These are phyloP conservation scores for Chromis chromis DNA, from an alignment of 2,797 vertebrate species.

Conservation along the genomic window DNA sequence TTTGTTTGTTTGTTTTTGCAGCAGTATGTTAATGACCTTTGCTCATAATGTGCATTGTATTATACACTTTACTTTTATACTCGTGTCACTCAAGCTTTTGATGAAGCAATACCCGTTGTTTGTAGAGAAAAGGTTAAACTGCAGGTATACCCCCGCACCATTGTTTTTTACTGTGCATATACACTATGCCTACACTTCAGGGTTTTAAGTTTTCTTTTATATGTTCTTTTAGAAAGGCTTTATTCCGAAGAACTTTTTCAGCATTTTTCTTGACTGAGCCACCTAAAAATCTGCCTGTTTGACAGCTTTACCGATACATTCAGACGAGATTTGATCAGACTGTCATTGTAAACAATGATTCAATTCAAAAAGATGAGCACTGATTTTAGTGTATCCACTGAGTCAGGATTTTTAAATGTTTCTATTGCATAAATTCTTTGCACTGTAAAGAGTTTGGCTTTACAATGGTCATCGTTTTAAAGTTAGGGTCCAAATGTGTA, in stretches of 20 bases:
- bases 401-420: slow-evolving; percentile 53
- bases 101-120: slow-evolving; percentile 79
- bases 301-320: slow-evolving; percentile 50
- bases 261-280: slow-evolving; percentile 54
- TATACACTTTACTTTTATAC: slow-evolving; percentile 73
- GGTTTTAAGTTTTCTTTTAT: slow-evolving; percentile 65
- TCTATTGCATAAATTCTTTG: slow-evolving; percentile 63
- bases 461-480: slow-evolving; percentile 53
- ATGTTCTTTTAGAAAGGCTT: slow-evolving; percentile 50
- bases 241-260: slow-evolving; percentile 56
- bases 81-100: slow-evolving; percentile 64
- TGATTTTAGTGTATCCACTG: slow-evolving; percentile 46
- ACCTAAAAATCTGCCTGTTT: slow-evolving; percentile 45
- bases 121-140: slow-evolving; percentile 60
- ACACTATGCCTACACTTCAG: slow-evolving; percentile 61
- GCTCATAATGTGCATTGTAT: slow-evolving; percentile 64
- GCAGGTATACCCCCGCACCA: slow-evolving; percentile 39
- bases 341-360: slow-evolving; percentile 29
- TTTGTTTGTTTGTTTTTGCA: slow-evolving; percentile 37
- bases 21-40: slow-evolving; percentile 43
- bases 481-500: slow-evolving; percentile 54
- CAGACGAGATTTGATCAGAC: slow-evolving; percentile 38
- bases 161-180: slow-evolving; percentile 62
- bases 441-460: slow-evolving; percentile 68
- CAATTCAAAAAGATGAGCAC: slow-evolving; percentile 18